These are phyloP conservation scores for Cyclophora albipunctata DNA, from an alignment of 2,888 invertebrate species.

Conservation along the genomic window DNA sequence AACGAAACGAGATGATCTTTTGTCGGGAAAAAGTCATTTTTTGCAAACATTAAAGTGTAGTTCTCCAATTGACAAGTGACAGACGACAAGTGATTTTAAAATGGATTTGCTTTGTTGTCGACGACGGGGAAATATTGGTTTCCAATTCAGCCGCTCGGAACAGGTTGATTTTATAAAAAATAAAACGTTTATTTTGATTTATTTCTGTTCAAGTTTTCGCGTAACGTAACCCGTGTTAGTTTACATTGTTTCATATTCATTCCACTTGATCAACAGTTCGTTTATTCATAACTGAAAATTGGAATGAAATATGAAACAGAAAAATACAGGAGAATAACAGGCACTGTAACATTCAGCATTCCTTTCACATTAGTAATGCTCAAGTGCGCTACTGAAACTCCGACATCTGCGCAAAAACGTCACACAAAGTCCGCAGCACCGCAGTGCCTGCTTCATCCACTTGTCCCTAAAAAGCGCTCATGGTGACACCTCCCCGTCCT, in stretches of 20 bases:
- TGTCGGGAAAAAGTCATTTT: constrained; percentile 55
- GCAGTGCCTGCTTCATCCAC: constrained; percentile 51
- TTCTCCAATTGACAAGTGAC: constrained; percentile 39
- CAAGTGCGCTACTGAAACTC: constrained; percentile 39
- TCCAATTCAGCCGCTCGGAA: constrained; percentile 2
- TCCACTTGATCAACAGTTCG: too few species aligned
- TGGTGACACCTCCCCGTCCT: constrained; percentile 70
- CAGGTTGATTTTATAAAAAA: constrained; percentile 12
- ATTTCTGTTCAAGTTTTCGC: too few species aligned
- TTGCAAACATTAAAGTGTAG: constrained; percentile 29
- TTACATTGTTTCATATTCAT: too few species aligned
- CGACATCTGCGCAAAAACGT: constrained; percentile 57
- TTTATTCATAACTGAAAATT: too few species aligned
- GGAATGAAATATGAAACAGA: too few species aligned
- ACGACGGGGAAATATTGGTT: constrained; percentile 21
- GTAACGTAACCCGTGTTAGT: too few species aligned
- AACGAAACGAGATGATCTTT: constrained; percentile 36
- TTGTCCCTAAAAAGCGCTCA: constrained; percentile 64
- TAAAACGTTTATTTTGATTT: too few species aligned
- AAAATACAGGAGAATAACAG: neutral
- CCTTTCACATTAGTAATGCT: constrained; percentile 23
- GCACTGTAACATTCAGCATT: constrained; percentile 12
- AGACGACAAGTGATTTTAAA: constrained; percentile 41
- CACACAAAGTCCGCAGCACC: constrained; percentile 52
- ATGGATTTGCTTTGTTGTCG: constrained; percentile 28